phyloP scores from a whole-genome alignment of 2,888 invertebrate genomes.

The Trichopoda pennipes region DNA sequence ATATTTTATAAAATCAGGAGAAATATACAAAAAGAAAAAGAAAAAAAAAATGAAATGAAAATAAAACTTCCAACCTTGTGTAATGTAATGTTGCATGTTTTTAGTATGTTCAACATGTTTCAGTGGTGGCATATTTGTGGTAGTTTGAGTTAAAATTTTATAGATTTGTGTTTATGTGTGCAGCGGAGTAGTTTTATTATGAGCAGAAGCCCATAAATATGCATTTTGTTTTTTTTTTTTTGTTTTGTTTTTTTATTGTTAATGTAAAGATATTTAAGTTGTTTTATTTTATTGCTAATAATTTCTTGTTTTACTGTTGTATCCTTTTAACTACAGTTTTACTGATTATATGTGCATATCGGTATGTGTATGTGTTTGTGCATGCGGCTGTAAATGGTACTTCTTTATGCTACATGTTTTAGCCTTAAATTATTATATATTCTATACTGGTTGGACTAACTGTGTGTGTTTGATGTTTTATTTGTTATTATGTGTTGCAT shows the following conservation, averaged over 20 bases:
- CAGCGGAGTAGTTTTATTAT: not conserved
- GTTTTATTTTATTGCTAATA: conserved; percentile 39
- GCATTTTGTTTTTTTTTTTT: too few relatives aligned
- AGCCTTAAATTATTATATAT: not conserved
- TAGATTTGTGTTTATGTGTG: conserved; percentile 28
- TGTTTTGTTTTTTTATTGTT: conserved; percentile 34
- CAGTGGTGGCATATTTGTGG: conserved; percentile 40
- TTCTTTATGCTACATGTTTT: not conserved
- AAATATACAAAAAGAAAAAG: too few relatives aligned
- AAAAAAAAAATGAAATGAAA: not conserved
- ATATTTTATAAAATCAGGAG: conserved; percentile 54
- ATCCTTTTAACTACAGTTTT: too few relatives aligned
- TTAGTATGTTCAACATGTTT: conserved; percentile 66
- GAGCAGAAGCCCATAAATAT: conserved; percentile 23
- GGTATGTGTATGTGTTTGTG: not conserved
- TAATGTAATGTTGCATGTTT: conserved; percentile 65
- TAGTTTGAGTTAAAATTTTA: not conserved
- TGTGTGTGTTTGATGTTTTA: conserved; percentile 16
- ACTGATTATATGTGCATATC: not conserved
- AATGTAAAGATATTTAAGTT: not conserved
- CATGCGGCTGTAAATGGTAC: too few relatives aligned
- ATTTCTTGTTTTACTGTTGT: conserved; percentile 20
- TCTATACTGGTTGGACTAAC: not conserved
- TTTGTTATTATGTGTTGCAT: conserved; percentile 18
- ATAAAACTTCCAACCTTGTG: conserved; percentile 44